These are phyloP conservation scores for Xiphophorus maculatus DNA, from an alignment of 2,113 vertebrate species.

Conservation along the genomic window DNA sequence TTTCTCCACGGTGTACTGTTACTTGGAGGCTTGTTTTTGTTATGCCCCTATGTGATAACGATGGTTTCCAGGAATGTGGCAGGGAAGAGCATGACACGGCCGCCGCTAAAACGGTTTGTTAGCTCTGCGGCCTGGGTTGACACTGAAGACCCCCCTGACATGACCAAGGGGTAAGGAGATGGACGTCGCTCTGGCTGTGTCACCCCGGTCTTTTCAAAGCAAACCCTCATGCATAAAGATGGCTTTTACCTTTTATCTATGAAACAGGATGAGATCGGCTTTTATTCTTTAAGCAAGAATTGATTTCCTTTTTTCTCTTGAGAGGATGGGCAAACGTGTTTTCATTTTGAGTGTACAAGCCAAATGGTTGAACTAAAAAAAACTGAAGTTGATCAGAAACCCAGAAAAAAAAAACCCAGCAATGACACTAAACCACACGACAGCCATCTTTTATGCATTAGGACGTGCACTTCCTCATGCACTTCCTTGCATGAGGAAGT, in stretches of 20 bases:
- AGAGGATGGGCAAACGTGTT: not conserved
- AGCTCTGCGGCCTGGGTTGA: constrained; percentile 90
- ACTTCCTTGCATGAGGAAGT: constrained; percentile 26
- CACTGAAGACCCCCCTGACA: constrained; percentile 78
- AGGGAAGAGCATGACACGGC: constrained; percentile 83
- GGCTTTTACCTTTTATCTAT: constrained; percentile 8
- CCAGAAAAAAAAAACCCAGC: not conserved
- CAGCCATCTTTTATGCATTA: constrained; percentile 56
- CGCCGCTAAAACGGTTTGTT: constrained; percentile 88
- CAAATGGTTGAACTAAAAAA: not conserved
- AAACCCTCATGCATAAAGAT: constrained; percentile 46
- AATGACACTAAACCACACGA: not conserved
- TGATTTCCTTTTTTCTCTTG: too few species aligned
- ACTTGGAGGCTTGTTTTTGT: constrained; percentile 49
- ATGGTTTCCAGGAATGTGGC: constrained; percentile 81
- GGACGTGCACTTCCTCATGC: not conserved
- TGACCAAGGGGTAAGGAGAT: constrained; percentile 83
- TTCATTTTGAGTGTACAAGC: not conserved
- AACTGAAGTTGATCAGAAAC: not conserved
- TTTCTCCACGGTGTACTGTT: not conserved
- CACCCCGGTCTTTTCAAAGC: not conserved
- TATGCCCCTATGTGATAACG: constrained; percentile 61
- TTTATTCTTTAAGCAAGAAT: not conserved
- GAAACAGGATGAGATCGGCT: not conserved
- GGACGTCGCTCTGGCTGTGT: constrained; percentile 19